Evolutionary conservation across 2,888 invertebrate species (phyloP), one percentile per base, ranked within the genome.

Genomic region (Crioceris asparagi): DNA sequence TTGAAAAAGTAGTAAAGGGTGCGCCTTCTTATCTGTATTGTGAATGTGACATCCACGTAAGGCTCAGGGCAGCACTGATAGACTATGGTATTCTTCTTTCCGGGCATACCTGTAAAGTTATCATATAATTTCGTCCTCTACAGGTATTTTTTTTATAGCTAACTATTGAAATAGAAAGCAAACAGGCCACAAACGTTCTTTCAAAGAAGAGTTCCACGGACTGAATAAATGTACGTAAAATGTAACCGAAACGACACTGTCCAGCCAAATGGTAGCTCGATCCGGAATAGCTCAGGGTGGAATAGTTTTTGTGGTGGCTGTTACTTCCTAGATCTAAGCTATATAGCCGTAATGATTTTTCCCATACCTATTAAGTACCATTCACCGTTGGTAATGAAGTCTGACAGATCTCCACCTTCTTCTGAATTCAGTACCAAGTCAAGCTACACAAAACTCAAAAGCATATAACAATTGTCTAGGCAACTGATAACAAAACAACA

Each of bases 1-100:
- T 98, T 98, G 79, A 97, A 93, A 72, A 94, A 94, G 74, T 97
- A 97, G 76, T 96, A 97, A 57, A 97, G 75, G 33, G 96, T 96
- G 59, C 96, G 77, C 62, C 97, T 77, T 53, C 96, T 78, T 59
- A 98, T 92, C 72, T 88, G 87, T 65, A 98, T 91, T 52, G 87
- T 90, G 70, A 94, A 97, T 25, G 96, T 96, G 46, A 98, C 84
- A 63, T 93, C 92, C 52, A 94, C 83, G 70, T 91, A 87, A 37
- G 91, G 88, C 66, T 88, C 84, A 57, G 94, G 79, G 69, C 94
- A 86, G 77, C 96, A 86, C 69, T 90, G 83, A 69, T 91, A 91
- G 56, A 77, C 80, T 64, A 86, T 84, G 51, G 82, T 84, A 66
- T 90, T 90, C 71, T 85, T 86, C 67, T 83, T 82, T 45, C 90